Base-by-base conservation (phyloP, 1,140 invertebrate genomes). In the Chrysomallon squamiferum region DNA sequence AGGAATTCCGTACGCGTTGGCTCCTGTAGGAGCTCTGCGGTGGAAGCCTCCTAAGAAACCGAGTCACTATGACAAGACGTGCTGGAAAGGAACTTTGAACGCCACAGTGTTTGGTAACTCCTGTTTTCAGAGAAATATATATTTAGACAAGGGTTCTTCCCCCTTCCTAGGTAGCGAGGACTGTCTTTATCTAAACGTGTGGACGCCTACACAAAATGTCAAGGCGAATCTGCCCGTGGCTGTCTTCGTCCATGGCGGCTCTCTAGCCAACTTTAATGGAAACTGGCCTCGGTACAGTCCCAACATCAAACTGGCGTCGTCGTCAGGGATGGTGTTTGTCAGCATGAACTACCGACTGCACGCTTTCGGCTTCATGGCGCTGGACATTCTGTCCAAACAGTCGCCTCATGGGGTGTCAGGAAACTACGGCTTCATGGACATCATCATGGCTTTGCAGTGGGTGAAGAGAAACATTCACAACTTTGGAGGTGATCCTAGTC, bases 401-500 rank as follows among this genome's bases (percentile, higher is more conserved):
- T n/a, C n/a, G n/a, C n/a, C n/a, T n/a, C n/a, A n/a, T n/a, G n/a
- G n/a, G n/a, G n/a, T n/a, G n/a, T n/a, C n/a, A n/a, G n/a, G n/a
- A n/a, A n/a, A n/a, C n/a, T n/a, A n/a, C n/a, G n/a, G n/a, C n/a
- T n/a, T n/a, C n/a, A n/a, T n/a, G n/a, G n/a, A n/a, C n/a, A n/a
- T n/a, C n/a, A n/a, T n/a, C n/a, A n/a, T n/a, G n/a, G n/a, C n/a
- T n/a, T n/a, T n/a, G n/a, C n/a, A n/a, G n/a, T n/a, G n/a, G n/a
- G n/a, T n/a, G n/a, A n/a, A n/a, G n/a, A n/a, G n/a, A n/a, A n/a
- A n/a, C n/a, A n/a, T n/a, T n/a, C n/a, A n/a, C n/a, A 88, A 89
- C 32, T 99, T 99, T 85, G 96, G 96, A 38, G 97, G 97, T 2
- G 96, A 98, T 86, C 92, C 94, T 11, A 89, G 95, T 72, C 95